These are phyloP conservation scores for Synanthedon myopaeformis DNA, from an alignment of 2,888 invertebrate genomes.

Conservation along the genomic window DNA sequence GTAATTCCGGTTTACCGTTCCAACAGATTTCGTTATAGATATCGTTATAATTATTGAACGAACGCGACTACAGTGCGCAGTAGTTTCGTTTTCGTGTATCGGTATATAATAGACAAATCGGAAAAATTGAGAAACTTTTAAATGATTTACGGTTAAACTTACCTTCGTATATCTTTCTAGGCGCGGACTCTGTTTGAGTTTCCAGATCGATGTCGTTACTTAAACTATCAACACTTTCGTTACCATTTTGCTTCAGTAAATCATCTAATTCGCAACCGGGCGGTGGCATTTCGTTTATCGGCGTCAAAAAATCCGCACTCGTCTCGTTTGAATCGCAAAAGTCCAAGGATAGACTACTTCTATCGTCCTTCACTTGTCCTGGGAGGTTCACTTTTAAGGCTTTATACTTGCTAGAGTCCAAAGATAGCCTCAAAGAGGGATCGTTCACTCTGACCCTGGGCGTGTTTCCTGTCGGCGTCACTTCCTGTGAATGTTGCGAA, in stretches of 20 bases:
- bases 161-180: conserved; percentile 45
- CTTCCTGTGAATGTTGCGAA: conserved; percentile 59
- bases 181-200: conserved; percentile 59
- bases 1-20: too few species aligned
- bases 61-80: too few species aligned
- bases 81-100: too few species aligned
- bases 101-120: background rate
- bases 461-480: conserved; percentile 45
- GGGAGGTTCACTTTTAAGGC: conserved; percentile 39
- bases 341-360: conserved; percentile 54
- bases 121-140: background rate
- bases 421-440: conserved; percentile 49
- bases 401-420: conserved; percentile 56
- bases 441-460: conserved; percentile 47
- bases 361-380: conserved; percentile 42
- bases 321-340: conserved; percentile 65
- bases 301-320: conserved; percentile 62
- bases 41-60: too few species aligned
- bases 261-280: conserved; percentile 61
- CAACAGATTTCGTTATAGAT: too few species aligned
- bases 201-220: conserved; percentile 58
- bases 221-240: conserved; percentile 52
- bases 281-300: conserved; percentile 64
- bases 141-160: conserved; percentile 8
- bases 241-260: conserved; percentile 56